Conservation (phyloP, 2,797 vertebrate species). For the Odontamblyopus lacepedii region DNA sequence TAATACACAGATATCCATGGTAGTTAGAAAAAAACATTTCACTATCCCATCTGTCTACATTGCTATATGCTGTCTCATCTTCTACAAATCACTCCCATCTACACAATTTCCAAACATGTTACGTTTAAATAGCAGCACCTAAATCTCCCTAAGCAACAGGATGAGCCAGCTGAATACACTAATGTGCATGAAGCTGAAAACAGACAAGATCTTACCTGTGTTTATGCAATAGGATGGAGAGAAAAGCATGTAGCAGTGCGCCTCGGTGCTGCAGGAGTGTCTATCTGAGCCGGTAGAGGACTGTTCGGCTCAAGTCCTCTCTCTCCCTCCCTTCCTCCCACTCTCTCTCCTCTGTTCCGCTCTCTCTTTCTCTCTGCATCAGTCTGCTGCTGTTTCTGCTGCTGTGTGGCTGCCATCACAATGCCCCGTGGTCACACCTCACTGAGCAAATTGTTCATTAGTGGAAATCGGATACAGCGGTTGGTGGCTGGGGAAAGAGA, state of each 20-base stretch:
- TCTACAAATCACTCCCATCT: neutral
- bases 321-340: slow-evolving; percentile 32
- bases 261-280: slow-evolving; percentile 53
- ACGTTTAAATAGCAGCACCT: slow-evolving; percentile 23
- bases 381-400: slow-evolving; percentile 41
- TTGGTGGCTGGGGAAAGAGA: slow-evolving; percentile 45
- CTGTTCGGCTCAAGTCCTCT: slow-evolving; percentile 57
- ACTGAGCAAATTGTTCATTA: slow-evolving; percentile 75
- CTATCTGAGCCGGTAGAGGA: slow-evolving; percentile 52
- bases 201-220: slow-evolving; percentile 63
- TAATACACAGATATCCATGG: slow-evolving; percentile 7
- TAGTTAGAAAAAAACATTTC: slow-evolving; percentile 19
- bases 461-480: slow-evolving; percentile 43
- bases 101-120: slow-evolving; percentile 11
- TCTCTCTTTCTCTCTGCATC: slow-evolving; percentile 63
- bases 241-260: slow-evolving; percentile 57
- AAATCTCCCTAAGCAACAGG: slow-evolving; percentile 29
- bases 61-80: neutral
- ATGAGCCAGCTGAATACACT: slow-evolving; percentile 32
- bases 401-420: slow-evolving; percentile 62
- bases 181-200: slow-evolving; percentile 19
- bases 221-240: slow-evolving; percentile 48
- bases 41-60: neutral
- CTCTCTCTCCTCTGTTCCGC: slow-evolving; percentile 25
- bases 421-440: slow-evolving; percentile 75